Base-by-base conservation (phyloP, 2,797 vertebrate species). In the Harpagifer antarcticus region DNA sequence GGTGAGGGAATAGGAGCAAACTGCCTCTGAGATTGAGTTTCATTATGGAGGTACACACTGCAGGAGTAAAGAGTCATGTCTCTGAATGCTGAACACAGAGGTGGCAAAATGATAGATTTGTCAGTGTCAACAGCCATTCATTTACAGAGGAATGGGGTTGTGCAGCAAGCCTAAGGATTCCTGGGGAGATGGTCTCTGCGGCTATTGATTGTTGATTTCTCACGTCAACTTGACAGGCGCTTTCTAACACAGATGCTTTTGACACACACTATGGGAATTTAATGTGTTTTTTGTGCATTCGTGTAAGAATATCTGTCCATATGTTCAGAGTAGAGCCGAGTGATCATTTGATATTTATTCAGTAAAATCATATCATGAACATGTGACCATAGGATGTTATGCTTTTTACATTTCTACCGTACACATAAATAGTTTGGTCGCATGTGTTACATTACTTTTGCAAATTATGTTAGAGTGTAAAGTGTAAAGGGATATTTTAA, bases 141-240 rank as follows among this genome's bases (percentile, higher is more conserved):
- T 84, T 85, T 78, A 80, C 33, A 70, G 57, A 78, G 52, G 69
- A 78, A 86, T 67, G 79, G 81, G 74, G 40, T 64, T 74, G 66
- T 48, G 58, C 76, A 64, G 61, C 7, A 3, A 53, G 43, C 50
- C 55, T n/a, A 23, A 56, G 0, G 17, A 78, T 67, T 70, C 45
- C 45, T 68, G 33, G 50, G 44, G 48, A 68, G 33, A 64, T 5
- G 20, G 47, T 42, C 37, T 68, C 52, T 68, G 67, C 3, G 0
- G 61, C 19, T 74, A 76, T 79, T 43, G 80, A 82, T 63, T 74
- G 71, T 71, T 74, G 76, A 53, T 74, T 74, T 82, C 56, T 79
- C 76, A 75, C 37, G 53, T 77, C 65, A 54, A 49, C 33, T 33
- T 74, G 79, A 64, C 68, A 55, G 48, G 50, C 1, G 5, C 17